Evolutionary conservation across 2,113 vertebrate species (phyloP).

Genomic region (Phainopepla nitens): DNA sequence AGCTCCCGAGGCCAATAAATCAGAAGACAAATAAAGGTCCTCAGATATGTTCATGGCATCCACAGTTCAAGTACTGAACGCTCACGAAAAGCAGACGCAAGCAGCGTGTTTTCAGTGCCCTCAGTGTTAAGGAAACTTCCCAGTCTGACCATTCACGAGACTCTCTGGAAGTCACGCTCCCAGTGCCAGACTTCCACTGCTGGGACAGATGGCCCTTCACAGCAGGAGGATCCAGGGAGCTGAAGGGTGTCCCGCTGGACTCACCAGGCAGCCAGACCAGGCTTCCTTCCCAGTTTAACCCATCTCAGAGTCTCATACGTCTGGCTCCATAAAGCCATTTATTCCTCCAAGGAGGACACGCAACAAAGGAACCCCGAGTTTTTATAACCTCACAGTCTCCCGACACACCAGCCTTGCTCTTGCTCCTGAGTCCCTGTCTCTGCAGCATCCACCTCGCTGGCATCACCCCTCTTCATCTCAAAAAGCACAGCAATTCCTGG

Average conservation of each 20-base stretch:
- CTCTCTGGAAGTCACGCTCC: background rate
- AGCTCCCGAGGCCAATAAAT: background rate
- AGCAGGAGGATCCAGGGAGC: background rate
- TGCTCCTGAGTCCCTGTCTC: background rate
- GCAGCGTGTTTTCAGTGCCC: background rate
- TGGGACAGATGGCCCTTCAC: background rate
- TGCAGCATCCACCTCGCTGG: background rate
- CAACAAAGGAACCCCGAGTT: background rate
- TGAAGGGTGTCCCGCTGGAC: background rate
- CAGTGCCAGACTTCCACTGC: background rate
- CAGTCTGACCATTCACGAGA: background rate
- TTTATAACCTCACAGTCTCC: background rate
- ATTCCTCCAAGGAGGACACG: background rate
- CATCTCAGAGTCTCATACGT: background rate
- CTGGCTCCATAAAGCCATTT: background rate
- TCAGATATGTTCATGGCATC: background rate
- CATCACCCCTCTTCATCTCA: background rate
- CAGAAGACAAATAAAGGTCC: background rate
- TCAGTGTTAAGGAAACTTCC: background rate
- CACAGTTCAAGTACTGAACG: background rate
- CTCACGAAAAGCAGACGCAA: background rate
- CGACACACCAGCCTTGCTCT: fast-evolving
- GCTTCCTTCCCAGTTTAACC: background rate
- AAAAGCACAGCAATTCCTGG: background rate
- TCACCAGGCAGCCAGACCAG: background rate